Percentiles rank a stretch among this genome's conserved stretches.
These are phyloP conservation scores for Enteromius mattozi DNA, from an alignment of 2,797 vertebrate genomes.

Conservation along the genomic window DNA sequence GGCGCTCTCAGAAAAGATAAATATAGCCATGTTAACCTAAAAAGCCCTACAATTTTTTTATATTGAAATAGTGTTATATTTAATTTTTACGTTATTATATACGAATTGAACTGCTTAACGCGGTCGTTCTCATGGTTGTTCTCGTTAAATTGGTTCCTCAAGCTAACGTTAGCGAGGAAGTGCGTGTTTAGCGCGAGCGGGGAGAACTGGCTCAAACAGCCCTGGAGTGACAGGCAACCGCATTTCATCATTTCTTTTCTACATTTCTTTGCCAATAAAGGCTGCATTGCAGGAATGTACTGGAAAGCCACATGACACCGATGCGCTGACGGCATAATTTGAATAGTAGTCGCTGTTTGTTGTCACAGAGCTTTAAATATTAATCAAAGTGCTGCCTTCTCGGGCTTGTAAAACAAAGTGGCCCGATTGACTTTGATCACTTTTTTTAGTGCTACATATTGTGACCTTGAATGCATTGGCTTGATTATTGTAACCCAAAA, in stretches of 20 bases:
- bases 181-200: constrained; percentile 26
- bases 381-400: not conserved
- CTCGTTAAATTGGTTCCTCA: not conserved
- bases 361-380: constrained; percentile 5
- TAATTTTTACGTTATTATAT: not conserved
- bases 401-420: not conserved
- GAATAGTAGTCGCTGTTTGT: constrained; percentile 5
- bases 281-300: constrained; percentile 34
- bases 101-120: not conserved
- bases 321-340: not conserved
- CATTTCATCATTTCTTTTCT: not conserved
- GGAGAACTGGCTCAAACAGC: constrained; percentile 38
- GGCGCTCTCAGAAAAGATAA: not conserved
- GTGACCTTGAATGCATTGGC: not conserved
- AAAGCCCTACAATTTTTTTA: not conserved
- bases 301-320: constrained; percentile 19
- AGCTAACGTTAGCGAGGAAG: constrained; percentile 36
- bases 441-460: not conserved
- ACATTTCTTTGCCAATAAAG: constrained; percentile 14
- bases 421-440: not conserved
- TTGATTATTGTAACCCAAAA: not conserved
- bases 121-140: not conserved
- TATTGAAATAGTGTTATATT: not conserved
- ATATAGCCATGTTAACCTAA: not conserved
- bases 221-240: constrained; percentile 11